These are phyloP conservation scores for Chrysotoxum bicinctum DNA, from an alignment of 2,888 invertebrate species.

Conservation along the genomic window DNA sequence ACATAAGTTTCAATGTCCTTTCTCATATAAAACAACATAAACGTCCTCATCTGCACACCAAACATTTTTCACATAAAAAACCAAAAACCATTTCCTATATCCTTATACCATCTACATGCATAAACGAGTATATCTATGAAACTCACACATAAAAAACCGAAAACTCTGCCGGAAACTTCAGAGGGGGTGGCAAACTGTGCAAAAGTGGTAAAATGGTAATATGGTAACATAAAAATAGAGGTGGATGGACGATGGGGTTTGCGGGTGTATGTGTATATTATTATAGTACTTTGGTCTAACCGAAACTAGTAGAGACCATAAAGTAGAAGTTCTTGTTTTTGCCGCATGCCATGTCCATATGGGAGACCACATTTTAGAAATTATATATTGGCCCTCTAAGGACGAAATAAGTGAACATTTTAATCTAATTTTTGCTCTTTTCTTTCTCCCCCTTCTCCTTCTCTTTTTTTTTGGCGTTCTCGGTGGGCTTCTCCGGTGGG, in stretches of 20 bases:
- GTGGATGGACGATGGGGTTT: not conserved
- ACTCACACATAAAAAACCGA: conserved; percentile 12
- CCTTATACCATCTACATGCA: not conserved
- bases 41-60: conserved; percentile 29
- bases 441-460: not conserved
- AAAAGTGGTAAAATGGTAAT: not conserved
- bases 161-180: conserved; percentile 7
- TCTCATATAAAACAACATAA: conserved; percentile 33
- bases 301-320: conserved; percentile 27
- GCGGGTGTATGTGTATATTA: conserved; percentile 9
- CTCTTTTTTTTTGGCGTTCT: not conserved
- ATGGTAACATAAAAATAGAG: conserved; percentile 28
- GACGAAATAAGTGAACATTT: conserved; percentile 71
- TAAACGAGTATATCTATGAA: not conserved
- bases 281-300: conserved; percentile 31
- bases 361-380: conserved; percentile 57
- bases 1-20: conserved; percentile 41
- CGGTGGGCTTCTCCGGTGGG: not conserved
- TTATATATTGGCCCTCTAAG: conserved; percentile 64
- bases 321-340: conserved; percentile 58
- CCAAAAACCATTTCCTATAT: conserved; percentile 31
- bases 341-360: conserved; percentile 57
- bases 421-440: conserved; percentile 70
- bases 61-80: conserved; percentile 23
- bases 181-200: conserved; percentile 5